A percentile compares a stretch with the other conserved stretches of the same genome.
Conservation (phyloP, 2,888 invertebrate genomes). For the Diplazon laetatorius region DNA sequence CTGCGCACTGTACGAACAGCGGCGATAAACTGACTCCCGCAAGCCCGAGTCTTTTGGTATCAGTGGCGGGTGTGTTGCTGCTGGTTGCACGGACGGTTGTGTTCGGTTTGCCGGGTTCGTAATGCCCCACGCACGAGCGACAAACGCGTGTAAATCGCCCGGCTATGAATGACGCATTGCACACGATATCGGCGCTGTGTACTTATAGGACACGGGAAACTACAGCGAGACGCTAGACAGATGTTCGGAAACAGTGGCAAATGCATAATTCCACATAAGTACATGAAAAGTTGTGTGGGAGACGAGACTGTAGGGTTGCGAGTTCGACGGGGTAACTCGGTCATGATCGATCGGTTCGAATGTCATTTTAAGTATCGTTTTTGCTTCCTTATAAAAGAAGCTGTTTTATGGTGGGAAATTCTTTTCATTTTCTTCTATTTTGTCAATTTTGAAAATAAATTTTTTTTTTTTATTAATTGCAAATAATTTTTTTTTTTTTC, state of each 20-base stretch:
- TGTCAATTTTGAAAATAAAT: no score
- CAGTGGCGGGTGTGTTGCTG: conserved; percentile 20
- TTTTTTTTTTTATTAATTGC: no score
- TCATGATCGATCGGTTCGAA: conserved; percentile 26
- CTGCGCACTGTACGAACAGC: conserved; percentile 54
- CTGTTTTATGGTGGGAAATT: no score
- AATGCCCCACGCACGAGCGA: not conserved
- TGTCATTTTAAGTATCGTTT: not conserved
- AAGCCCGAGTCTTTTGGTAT: conserved; percentile 39
- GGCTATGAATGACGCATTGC: not conserved
- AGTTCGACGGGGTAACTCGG: conserved; percentile 22
- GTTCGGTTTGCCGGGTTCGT: not conserved
- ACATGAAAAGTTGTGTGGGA: no score
- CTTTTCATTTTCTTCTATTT: no score
- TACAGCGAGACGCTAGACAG: conserved; percentile 1
- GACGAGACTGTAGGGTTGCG: not conserved
- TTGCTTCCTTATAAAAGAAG: not conserved
- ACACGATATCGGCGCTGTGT: not conserved
- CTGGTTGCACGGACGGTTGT: not conserved
- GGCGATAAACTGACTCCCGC: conserved; percentile 56
- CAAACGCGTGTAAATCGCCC: conserved; percentile 1
- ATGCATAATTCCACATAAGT: no score
- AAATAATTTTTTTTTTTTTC: no score
- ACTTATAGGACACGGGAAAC: conserved; percentile 5
- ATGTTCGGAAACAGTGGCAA: not conserved